Base-by-base conservation (phyloP, 2,797 vertebrate genomes). In the Paedocypris micromegethes region DNA sequence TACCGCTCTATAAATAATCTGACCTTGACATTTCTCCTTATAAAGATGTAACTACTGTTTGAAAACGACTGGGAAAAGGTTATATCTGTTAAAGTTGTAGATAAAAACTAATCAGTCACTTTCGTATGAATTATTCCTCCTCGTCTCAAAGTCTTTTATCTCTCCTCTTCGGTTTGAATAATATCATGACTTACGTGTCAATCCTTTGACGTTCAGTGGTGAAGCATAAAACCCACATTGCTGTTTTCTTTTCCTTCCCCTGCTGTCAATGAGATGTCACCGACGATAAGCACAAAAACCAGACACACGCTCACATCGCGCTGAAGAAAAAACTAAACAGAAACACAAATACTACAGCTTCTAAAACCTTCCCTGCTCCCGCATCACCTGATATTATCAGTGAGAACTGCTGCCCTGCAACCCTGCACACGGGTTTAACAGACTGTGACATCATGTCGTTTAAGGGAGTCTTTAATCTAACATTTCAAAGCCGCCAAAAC, bases 231-330 rank as follows among this genome's bases (percentile, higher is more conserved):
- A 64, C 64, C 68, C 58, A 63, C 9, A 4, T 9, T 58, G 64
- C 63, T 68, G 69, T 74, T 75, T 64, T 68, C 51, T 63, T 69
- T 66, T 64, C 38, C 51, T 71, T 68, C 7, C 67, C 54, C 51
- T 56, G 67, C 73, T 68, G 73, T 77, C 73, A 75, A 59, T 75
- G 64, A 7, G 63, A 59, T 71, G 76, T 73, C 78, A 78, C 60
- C 70, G 66, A 54, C 47, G 43, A 76, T 78, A 76, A 76, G 61
- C 49, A 48, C 57, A 49, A 61, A 58, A 9, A 43, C 3, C 39
- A 61, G 58, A 72, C 64, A 61, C 50, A 42, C 50, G 49, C 38
- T n/a, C 8, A 49, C 48, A 53, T 49, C 65, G n/a, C 41, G 0
- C 44, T 9, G 40, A 53, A 38, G 5, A 58, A 8, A 9, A 38